Evolutionary conservation across 2,113 vertebrate species (phyloP), one percentile per base, ranked within the genome.

Genomic region (Hydropotes inermis): DNA sequence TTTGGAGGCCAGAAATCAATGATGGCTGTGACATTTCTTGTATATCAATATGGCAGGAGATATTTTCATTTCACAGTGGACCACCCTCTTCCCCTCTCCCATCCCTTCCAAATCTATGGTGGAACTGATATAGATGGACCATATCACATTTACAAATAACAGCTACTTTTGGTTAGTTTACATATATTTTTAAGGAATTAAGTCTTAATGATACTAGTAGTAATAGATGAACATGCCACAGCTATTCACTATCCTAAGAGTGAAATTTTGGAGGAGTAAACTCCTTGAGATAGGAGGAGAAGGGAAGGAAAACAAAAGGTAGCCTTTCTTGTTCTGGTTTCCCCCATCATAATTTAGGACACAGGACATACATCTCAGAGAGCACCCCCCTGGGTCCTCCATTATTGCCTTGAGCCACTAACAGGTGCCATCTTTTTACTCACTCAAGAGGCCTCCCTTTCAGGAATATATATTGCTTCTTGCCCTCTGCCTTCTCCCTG

Each of bases 361-460:
- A 39, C 19, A n/a, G 33, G 36, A 45, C 33, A 7, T 12, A 4
- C 6, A n/a, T 8, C 21, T 45, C 15, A 7, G 47, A 78, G 58
- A 61, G 55, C 23, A 39, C 33, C 5, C 13, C 4, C 0, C 16
- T 23, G 23, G 19, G 45, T 78, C 47, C 47, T 87, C 19, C 57
- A 2, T 86, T 10, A 14, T 36, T 81, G 47, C 36, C 60, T 52
- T 5, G 52, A 79, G 60, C 30, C 43, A 27, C 36, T 0, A 7
- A 39, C 11, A 87, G 30, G 11, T 64, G 8, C 33, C 50, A 83
- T 84, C 25, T 52, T 60, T 92, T 78, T 82, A 78, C 81, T 82
- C 58, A 87, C n/a, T 88, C 39, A 52, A 82, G 78, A 89, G 92
- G n/a, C 25, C n/a, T 88, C 64, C 57, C 33, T 95, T 87, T 96